Percentiles rank a stretch among this genome's conserved stretches.
These are phyloP conservation scores for Alethe diademata DNA, from an alignment of 2,113 vertebrate species.

Conservation along the genomic window DNA sequence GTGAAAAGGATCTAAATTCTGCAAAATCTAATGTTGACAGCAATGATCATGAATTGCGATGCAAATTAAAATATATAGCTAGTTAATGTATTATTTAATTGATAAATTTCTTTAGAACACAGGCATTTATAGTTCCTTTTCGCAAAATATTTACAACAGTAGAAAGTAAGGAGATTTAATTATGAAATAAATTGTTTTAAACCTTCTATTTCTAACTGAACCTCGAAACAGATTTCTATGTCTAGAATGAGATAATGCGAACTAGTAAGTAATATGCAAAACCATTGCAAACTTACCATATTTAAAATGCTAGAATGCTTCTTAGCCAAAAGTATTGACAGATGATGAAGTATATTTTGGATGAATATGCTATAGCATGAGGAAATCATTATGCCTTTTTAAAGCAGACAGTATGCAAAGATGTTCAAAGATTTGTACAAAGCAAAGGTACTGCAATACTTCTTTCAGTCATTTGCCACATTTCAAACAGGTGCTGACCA, in stretches of 20 bases:
- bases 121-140: neutral
- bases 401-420: neutral
- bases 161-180: neutral
- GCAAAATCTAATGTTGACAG: neutral
- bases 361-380: neutral
- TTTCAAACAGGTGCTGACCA: neutral
- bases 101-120: neutral
- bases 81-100: neutral
- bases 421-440: neutral
- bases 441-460: neutral
- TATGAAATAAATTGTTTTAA: neutral
- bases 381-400: neutral
- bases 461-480: neutral
- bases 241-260: neutral
- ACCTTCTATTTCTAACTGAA: neutral
- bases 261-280: neutral
- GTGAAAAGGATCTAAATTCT: neutral
- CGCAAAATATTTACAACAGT: neutral
- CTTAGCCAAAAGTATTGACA: neutral
- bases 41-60: neutral
- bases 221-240: neutral
- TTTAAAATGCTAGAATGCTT: neutral
- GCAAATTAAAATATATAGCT: neutral
- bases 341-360: neutral
- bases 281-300: neutral